Evolutionary conservation across 2,888 invertebrate genomes (phyloP), one percentile per base, ranked within the genome.

Genomic region (Apamea crenata): DNA sequence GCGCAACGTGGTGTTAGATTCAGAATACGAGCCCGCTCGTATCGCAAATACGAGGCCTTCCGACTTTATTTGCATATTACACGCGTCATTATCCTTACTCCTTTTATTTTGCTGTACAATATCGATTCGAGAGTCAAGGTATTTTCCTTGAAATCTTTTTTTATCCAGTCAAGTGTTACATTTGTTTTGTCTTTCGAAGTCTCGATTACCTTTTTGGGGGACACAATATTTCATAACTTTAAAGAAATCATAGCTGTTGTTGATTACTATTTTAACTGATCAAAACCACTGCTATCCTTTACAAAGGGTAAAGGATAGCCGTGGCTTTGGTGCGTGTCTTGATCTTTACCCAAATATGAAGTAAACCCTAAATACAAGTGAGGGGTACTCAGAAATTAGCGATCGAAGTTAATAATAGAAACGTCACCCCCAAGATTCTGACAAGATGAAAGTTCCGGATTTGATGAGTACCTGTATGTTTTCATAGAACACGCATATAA

Each of bases 1-100:
- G 84, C 85, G 79, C 76, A 85, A 65, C 79, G 67, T 32, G 84
- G 87, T 88, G 82, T 86, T 87, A 84, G 85, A 84, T 83, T 87
- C 86, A 84, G 84, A 78, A 86, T 86, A 85, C 77, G 79, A 85
- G 59, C 74, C 67, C 66, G 65, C 40, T 70, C 73, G 25, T 77
- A 80, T 80, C 74, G 80, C 74, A 78, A 78, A 83, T 70, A 69
- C 72, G 72, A 81, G 81, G 69, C 68, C 77, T 80, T 84, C 76
- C 83, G 77, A 83, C 74, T 70, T 78, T 81, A 82, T 86, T 78
- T 80, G 78, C 78, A 88, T 78, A 81, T 68, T 72, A 82, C 65
- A 73, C 59, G 69, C 78, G 71, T 71, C 71, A 83, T 81, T 80
- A 79, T 80, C 75, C 74, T 87, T 73, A 78, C 63, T 80, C 47